These are phyloP conservation scores for Diglossa cyanea DNA, from an alignment of 2,797 vertebrate genomes.

Conservation along the genomic window DNA sequence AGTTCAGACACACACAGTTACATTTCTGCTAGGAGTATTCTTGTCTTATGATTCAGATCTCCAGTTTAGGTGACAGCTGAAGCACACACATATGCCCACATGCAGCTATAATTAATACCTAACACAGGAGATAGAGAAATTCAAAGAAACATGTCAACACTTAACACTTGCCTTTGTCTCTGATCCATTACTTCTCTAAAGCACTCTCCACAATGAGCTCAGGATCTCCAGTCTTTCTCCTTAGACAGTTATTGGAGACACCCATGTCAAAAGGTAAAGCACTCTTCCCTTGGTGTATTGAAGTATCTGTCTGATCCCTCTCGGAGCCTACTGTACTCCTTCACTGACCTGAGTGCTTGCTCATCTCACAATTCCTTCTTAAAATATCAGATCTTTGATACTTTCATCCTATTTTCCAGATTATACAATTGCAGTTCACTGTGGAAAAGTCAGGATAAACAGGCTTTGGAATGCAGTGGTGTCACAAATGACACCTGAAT, in stretches of 20 bases:
- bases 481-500: neutral
- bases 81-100: neutral
- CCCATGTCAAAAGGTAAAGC: neutral
- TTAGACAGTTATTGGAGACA: neutral
- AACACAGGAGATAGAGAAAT: neutral
- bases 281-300: neutral
- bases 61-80: neutral
- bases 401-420: neutral
- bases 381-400: neutral
- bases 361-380: neutral
- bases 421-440: neutral
- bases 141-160: neutral
- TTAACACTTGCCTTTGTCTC: neutral
- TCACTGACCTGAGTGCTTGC: neutral
- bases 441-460: neutral
- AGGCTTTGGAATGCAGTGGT: neutral
- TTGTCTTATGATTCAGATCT: neutral
- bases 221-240: neutral
- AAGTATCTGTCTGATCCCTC: neutral
- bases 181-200: neutral
- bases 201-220: neutral
- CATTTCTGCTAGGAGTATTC: neutral
- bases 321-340: neutral
- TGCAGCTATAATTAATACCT: conserved; percentile 13
- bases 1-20: neutral